These are phyloP conservation scores for Palythoa heliodiscus DNA, from an alignment of 92 coral and sea anemone species.

Conservation along the genomic window DNA sequence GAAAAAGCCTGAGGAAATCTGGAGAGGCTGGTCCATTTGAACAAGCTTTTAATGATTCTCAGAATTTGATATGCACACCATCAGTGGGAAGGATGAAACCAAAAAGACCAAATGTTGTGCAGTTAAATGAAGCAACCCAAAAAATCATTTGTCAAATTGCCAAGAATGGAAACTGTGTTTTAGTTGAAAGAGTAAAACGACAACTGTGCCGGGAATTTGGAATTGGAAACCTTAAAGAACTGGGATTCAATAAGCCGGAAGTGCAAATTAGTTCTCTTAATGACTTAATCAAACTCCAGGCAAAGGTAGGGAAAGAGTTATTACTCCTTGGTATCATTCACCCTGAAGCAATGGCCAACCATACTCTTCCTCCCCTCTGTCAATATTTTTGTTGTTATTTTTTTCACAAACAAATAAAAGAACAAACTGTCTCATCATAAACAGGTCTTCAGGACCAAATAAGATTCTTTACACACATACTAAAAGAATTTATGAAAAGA, in stretches of 20 bases:
- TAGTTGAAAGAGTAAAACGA: constrained; percentile 65
- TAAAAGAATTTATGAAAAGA: no score
- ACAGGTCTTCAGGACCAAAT: no score
- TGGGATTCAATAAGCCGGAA: constrained; percentile 65
- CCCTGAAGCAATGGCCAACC: no score
- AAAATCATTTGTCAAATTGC: constrained; percentile 63
- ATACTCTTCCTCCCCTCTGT: no score
- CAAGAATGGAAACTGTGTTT: constrained; percentile 64
- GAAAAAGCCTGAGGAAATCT: constrained; percentile 8
- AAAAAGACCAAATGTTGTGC: constrained; percentile 26
- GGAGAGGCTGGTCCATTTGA: constrained; percentile 62
- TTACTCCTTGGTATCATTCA: no score
- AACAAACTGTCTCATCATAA: no score
- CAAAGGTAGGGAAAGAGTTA: constrained; percentile 58
- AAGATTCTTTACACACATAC: no score
- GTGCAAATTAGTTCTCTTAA: constrained; percentile 68
- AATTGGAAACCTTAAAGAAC: constrained; percentile 41
- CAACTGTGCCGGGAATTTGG: constrained; percentile 65
- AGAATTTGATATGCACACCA: constrained; percentile 3
- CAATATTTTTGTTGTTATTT: no score
- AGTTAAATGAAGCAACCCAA: constrained; percentile 64
- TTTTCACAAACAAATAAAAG: no score
- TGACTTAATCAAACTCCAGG: constrained; percentile 68
- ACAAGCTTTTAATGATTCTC: constrained; percentile 50
- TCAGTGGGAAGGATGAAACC: not conserved